Evolutionary conservation across 2,797 vertebrate genomes (phyloP).

Genomic region (Bradypus variegatus): DNA sequence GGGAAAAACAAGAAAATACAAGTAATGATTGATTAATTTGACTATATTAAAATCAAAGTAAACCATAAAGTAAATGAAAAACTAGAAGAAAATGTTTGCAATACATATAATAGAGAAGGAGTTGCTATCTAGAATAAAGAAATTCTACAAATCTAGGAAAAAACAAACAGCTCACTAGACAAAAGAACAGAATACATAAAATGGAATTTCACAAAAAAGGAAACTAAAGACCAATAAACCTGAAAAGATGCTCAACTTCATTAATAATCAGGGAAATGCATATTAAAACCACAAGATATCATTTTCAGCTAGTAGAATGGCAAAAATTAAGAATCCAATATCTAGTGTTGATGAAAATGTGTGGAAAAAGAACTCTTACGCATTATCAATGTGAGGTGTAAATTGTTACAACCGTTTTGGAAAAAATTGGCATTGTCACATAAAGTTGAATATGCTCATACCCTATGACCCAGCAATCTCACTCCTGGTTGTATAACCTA

Average conservation of each 20-base stretch:
- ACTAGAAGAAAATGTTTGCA: not conserved
- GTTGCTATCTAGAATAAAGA: not conserved
- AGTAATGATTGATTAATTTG: not conserved
- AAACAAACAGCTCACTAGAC: not conserved
- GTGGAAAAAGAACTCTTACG: not conserved
- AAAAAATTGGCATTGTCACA: too few species aligned
- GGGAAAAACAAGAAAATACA: not conserved
- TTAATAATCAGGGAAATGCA: not conserved
- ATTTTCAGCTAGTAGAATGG: not conserved
- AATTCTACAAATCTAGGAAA: not conserved
- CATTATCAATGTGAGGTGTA: not conserved
- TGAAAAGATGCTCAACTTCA: not conserved
- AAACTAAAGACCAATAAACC: not conserved
- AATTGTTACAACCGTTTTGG: not conserved
- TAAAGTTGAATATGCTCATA: not conserved
- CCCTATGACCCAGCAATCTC: not conserved
- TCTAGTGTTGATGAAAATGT: not conserved
- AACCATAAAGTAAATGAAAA: not conserved
- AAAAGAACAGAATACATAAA: not conserved
- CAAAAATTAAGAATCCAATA: not conserved
- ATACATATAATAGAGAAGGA: not conserved
- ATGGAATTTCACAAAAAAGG: not conserved
- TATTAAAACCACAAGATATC: not conserved
- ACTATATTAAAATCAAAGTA: not conserved
- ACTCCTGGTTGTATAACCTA: not conserved